Percentiles rank a stretch among this genome's conserved stretches.
Evolutionary conservation across 2,113 vertebrate genomes (phyloP).

Genomic region (Erythrocercus mccallii): DNA sequence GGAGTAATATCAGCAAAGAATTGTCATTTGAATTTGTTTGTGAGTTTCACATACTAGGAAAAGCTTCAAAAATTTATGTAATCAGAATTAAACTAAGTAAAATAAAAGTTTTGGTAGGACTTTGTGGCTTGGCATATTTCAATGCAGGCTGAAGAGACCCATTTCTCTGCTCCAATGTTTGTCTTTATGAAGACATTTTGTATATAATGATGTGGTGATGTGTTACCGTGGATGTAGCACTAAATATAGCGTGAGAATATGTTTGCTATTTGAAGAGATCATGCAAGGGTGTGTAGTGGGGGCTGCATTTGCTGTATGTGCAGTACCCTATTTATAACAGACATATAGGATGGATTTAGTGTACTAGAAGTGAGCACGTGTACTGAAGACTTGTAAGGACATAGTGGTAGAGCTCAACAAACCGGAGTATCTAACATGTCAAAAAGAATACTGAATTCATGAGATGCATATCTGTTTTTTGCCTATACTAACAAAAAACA

Average conservation of each 20-base stretch:
- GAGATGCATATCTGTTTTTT: background rate
- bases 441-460: background rate
- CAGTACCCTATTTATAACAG: slow-evolving; percentile 57
- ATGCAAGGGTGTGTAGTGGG: slow-evolving; percentile 18
- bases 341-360: slow-evolving; percentile 65
- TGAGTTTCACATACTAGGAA: background rate
- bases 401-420: background rate
- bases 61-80: background rate
- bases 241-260: slow-evolving; percentile 63
- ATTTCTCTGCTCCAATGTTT: background rate
- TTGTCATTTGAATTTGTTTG: background rate
- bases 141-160: background rate
- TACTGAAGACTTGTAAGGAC: slow-evolving; percentile 28
- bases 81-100: background rate
- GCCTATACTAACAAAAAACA: background rate
- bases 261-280: slow-evolving; percentile 43
- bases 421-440: background rate
- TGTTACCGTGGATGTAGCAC: slow-evolving; percentile 48
- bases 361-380: slow-evolving; percentile 15
- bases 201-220: slow-evolving; percentile 53
- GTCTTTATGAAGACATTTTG: slow-evolving; percentile 41
- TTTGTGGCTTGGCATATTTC: background rate
- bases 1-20: background rate
- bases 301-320: slow-evolving; percentile 46
- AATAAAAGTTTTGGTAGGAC: background rate